phyloP scores from a whole-genome alignment of 1,140 invertebrate species.

The Aphelenchoides besseyi region DNA sequence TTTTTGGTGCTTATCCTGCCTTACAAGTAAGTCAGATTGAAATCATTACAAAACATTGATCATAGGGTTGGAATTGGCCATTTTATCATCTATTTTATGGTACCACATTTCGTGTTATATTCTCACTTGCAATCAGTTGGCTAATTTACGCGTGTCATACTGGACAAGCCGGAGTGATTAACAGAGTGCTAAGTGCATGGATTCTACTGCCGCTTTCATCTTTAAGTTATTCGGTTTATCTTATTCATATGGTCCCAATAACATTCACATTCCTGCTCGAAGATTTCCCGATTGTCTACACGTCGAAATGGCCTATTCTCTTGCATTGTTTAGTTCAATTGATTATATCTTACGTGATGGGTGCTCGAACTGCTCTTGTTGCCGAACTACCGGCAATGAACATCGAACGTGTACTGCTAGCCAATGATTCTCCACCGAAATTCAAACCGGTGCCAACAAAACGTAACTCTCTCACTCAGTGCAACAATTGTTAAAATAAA shows the following conservation, averaged over 20 bases:
- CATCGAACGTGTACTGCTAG: conserved; percentile 42
- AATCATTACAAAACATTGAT: not conserved
- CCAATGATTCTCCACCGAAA: not conserved
- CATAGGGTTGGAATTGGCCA: conserved; percentile 47
- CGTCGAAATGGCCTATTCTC: conserved; percentile 25
- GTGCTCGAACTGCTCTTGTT: conserved; percentile 33
- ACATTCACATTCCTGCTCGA: conserved; percentile 43
- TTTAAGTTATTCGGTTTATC: conserved; percentile 47
- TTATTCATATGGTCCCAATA: conserved; percentile 47
- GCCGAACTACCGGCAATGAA: conserved; percentile 44
- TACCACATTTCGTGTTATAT: conserved; percentile 36
- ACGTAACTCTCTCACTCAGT: no score
- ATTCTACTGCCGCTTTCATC: conserved; percentile 40
- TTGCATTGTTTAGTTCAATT: conserved; percentile 44
- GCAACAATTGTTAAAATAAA: no score
- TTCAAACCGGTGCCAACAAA: not conserved
- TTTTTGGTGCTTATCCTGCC: conserved; percentile 47
- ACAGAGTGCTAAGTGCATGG: conserved; percentile 28
- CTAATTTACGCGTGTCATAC: conserved; percentile 51
- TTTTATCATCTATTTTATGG: conserved; percentile 45
- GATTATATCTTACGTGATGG: conserved; percentile 40
- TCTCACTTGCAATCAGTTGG: conserved; percentile 41
- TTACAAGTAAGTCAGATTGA: conserved; percentile 27
- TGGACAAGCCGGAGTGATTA: conserved; percentile 41
- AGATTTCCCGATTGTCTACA: conserved; percentile 41